Evolutionary conservation across 2,888 invertebrate genomes (phyloP).

Genomic region (Drosophila kanekoi): DNA sequence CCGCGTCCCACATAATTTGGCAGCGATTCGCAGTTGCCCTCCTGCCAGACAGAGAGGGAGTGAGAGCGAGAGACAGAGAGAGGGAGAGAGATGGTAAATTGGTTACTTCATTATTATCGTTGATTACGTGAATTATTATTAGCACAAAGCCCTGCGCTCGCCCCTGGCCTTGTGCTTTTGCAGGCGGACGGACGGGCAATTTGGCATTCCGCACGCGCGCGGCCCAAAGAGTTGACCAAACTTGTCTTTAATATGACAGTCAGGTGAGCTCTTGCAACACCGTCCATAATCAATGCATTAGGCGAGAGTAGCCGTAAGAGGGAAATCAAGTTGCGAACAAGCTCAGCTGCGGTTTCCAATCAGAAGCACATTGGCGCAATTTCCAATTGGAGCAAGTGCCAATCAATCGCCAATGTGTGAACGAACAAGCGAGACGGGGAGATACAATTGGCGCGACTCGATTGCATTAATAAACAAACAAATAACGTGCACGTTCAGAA

Average conservation of each 20-base stretch:
- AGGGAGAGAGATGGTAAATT: background rate
- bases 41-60: slow-evolving; percentile 85
- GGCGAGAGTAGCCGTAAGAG: background rate
- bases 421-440: background rate
- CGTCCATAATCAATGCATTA: slow-evolving; percentile 6
- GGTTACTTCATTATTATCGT: slow-evolving; percentile 37
- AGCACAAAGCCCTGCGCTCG: background rate
- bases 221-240: slow-evolving; percentile 55
- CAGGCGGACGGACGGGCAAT: slow-evolving; percentile 20
- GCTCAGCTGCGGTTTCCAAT: slow-evolving; percentile 22
- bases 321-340: background rate
- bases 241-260: slow-evolving; percentile 64
- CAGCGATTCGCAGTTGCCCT: slow-evolving; percentile 92
- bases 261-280: slow-evolving; percentile 58
- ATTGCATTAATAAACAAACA: slow-evolving; percentile 38
- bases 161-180: slow-evolving; percentile 1
- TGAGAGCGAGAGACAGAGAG: slow-evolving; percentile 12
- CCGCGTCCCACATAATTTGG: slow-evolving; percentile 89
- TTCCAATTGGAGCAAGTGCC: slow-evolving; percentile 38
- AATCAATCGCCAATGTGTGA: slow-evolving; percentile 13
- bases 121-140: slow-evolving; percentile 33
- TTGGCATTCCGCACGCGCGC: slow-evolving; percentile 36
- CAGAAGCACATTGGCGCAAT: slow-evolving; percentile 15
- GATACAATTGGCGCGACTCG: slow-evolving; percentile 23
- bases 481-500: slow-evolving; percentile 16